Conservation (phyloP, 2,888 invertebrate species). For the Marronus borbonicus region DNA sequence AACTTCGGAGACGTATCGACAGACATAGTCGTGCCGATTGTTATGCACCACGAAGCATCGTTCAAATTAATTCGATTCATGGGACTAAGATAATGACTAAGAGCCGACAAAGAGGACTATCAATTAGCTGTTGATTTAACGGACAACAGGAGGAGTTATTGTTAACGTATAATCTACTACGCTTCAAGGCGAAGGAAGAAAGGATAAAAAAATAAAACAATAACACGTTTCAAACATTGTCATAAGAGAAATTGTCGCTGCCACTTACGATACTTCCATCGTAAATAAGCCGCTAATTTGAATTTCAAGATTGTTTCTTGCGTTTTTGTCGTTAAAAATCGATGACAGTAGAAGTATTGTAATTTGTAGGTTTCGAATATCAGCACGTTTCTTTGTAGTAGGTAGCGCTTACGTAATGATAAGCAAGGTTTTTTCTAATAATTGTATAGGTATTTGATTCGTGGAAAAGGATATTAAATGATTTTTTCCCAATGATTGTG, state of each 20-base stretch:
- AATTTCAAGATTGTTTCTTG: constrained; percentile 22
- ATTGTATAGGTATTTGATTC: not conserved
- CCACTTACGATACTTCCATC: not conserved
- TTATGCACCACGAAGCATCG: constrained; percentile 24
- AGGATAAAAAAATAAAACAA: constrained; percentile 11
- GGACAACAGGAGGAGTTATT: constrained; percentile 20
- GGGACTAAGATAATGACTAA: constrained; percentile 26
- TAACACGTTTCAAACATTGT: constrained; percentile 4
- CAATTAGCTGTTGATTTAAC: constrained; percentile 29
- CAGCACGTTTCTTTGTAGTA: not conserved
- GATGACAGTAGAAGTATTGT: not conserved
- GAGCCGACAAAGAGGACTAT: constrained; percentile 37
- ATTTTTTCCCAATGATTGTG: too few species aligned
- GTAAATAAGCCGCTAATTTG: constrained; percentile 17
- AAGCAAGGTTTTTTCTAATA: constrained; percentile 5
- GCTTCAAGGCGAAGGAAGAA: constrained; percentile 17
- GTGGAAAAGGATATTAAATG: too few species aligned
- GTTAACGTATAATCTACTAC: constrained; percentile 16
- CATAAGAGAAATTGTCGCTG: constrained; percentile 9
- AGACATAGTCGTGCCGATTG: constrained; percentile 32
- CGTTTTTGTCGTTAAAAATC: constrained; percentile 14
- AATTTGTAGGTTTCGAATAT: not conserved
- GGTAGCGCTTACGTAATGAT: not conserved
- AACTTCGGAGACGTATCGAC: not conserved
- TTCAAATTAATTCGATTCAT: constrained; percentile 25